phyloP scores from a whole-genome alignment of 2,113 vertebrate species.

The Meleagris gallopavo region DNA sequence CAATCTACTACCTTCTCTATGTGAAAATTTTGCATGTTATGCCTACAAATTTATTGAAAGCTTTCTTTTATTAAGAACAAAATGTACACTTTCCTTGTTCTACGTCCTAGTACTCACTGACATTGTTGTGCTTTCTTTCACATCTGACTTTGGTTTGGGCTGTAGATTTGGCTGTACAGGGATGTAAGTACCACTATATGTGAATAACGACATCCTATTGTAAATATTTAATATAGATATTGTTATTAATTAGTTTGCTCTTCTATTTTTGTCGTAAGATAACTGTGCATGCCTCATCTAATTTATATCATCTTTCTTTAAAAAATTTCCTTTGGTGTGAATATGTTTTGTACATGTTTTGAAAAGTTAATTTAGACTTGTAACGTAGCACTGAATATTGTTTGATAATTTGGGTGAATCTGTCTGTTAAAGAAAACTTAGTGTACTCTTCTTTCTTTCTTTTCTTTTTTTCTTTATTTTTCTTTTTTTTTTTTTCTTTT shows the following conservation, averaged over 20 bases:
- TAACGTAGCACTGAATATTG: slow-evolving; percentile 57
- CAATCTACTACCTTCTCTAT: slow-evolving; percentile 79
- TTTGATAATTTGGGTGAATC: slow-evolving; percentile 56
- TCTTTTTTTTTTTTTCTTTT: slow-evolving; percentile 69
- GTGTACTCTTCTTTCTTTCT: slow-evolving; percentile 64
- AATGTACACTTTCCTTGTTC: slow-evolving; percentile 89
- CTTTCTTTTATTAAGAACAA: slow-evolving; percentile 84
- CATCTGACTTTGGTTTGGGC: slow-evolving; percentile 99
- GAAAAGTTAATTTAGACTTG: slow-evolving; percentile 61
- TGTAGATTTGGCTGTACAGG: slow-evolving; percentile 99
- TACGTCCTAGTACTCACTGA: slow-evolving; percentile 91
- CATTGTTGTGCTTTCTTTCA: slow-evolving; percentile 97
- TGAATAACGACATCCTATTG: slow-evolving; percentile 82
- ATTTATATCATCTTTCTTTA: slow-evolving; percentile 75
- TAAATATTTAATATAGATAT: slow-evolving; percentile 78
- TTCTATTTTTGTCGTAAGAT: slow-evolving; percentile 78
- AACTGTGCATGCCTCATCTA: slow-evolving; percentile 83
- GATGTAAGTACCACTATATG: slow-evolving; percentile 99
- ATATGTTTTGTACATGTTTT: slow-evolving; percentile 69
- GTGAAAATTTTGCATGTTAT: slow-evolving; percentile 86
- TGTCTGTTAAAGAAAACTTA: slow-evolving; percentile 53
- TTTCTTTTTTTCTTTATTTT: slow-evolving; percentile 65
- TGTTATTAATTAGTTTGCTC: slow-evolving; percentile 76
- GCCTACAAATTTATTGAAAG: slow-evolving; percentile 82
- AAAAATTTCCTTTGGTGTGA: slow-evolving; percentile 70